phyloP scores from a whole-genome alignment of 2,888 invertebrate species.

The Subacronicta megacephala region DNA sequence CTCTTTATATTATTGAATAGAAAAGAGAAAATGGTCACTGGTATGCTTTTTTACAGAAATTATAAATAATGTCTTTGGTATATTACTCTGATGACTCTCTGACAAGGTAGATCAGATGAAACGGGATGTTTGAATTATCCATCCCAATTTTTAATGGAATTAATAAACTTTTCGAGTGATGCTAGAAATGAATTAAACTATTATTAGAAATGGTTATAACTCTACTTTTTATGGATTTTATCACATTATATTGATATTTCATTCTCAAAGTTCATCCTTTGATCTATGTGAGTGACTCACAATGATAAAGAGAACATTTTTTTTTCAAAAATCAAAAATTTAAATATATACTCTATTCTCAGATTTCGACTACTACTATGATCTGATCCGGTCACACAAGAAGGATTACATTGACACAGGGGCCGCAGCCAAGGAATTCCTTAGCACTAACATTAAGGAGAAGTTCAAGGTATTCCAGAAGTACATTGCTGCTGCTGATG shows the following conservation, averaged over 20 bases:
- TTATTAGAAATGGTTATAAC: too few species aligned
- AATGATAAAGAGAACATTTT: not conserved
- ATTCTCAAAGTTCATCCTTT: too few species aligned
- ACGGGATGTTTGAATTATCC: too few species aligned
- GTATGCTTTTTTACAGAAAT: conserved; percentile 71
- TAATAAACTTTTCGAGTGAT: too few species aligned
- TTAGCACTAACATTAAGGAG: conserved; percentile 91
- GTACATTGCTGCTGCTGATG: conserved; percentile 81
- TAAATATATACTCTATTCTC: conserved; percentile 59
- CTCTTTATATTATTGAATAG: conserved; percentile 90
- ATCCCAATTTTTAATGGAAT: too few species aligned
- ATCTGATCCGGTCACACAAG: conserved; percentile 91
- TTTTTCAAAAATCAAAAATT: too few species aligned
- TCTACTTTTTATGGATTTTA: too few species aligned
- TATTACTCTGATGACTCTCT: too few species aligned
- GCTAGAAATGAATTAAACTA: too few species aligned
- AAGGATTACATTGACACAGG: conserved; percentile 92
- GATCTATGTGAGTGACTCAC: too few species aligned
- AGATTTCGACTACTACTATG: conserved; percentile 93
- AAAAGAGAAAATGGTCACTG: conserved; percentile 89
- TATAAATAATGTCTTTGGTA: not conserved
- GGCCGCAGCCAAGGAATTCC: conserved; percentile 92
- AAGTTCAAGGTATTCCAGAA: conserved; percentile 84
- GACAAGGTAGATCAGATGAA: too few species aligned
- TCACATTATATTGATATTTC: too few species aligned